Conservation (phyloP, 2,888 invertebrate species). For the Acrocyrtus sp. region DNA sequence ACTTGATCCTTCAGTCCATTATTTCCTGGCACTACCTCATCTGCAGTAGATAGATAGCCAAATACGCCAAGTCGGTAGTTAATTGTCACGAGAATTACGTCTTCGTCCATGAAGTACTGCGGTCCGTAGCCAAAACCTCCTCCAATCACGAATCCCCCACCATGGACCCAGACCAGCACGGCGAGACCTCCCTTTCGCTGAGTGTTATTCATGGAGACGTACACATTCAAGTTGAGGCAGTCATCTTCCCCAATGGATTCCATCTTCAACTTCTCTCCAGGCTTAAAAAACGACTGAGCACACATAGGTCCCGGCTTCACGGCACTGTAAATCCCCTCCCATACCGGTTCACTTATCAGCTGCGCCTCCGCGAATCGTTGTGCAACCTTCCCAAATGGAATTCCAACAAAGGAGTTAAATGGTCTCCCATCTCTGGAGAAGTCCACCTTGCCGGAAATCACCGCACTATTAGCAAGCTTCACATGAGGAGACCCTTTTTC, state of each 20-base stretch:
- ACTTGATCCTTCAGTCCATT: conserved; percentile 50
- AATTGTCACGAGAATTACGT: conserved; percentile 7
- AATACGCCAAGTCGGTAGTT: conserved; percentile 17
- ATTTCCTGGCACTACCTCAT: conserved; percentile 54
- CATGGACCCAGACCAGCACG: conserved; percentile 9
- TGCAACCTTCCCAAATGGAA: conserved; percentile 7
- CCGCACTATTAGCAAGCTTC: neutral
- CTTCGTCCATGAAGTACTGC: conserved; percentile 16
- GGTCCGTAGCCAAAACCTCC: neutral
- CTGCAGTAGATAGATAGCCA: conserved; percentile 58
- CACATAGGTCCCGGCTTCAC: conserved; percentile 23
- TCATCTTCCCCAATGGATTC: neutral
- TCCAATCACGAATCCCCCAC: conserved; percentile 12
- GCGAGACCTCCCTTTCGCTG: neutral
- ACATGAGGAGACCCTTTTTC: conserved; percentile 9
- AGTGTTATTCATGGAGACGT: conserved; percentile 16
- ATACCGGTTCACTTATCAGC: neutral
- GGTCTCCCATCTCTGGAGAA: conserved; percentile 9
- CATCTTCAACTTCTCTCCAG: conserved; percentile 4
- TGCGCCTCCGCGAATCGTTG: neutral
- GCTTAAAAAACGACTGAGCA: neutral
- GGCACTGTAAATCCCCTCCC: conserved; percentile 18
- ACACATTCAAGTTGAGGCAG: conserved; percentile 11
- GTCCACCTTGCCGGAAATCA: neutral
- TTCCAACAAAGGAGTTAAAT: conserved; percentile 3